A percentile compares a stretch with the other conserved stretches of the same genome.
phyloP scores from a whole-genome alignment of 2,888 invertebrate species.

The Flabesymbios commensalis region DNA sequence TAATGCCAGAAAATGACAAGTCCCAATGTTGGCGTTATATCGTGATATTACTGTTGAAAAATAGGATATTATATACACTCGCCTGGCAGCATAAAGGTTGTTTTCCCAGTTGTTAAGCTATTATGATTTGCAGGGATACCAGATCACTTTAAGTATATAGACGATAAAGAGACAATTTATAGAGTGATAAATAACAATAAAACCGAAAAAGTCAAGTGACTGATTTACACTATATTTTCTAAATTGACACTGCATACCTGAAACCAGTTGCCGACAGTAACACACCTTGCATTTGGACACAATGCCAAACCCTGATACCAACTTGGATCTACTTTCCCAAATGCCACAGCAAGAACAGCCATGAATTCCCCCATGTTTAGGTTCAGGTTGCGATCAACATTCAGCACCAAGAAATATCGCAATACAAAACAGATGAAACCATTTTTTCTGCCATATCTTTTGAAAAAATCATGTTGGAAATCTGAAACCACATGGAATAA shows the following conservation, averaged over 20 bases:
- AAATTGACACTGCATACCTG: constrained; percentile 39
- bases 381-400: constrained; percentile 46
- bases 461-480: constrained; percentile 42
- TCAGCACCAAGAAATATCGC: constrained; percentile 52
- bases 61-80: too few species aligned
- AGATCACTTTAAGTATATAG: too few species aligned
- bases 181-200: too few species aligned
- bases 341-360: constrained; percentile 43
- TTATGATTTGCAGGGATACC: too few species aligned
- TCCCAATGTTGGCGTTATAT: too few species aligned
- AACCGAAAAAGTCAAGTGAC: too few species aligned
- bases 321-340: constrained; percentile 26
- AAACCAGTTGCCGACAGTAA: constrained; percentile 54
- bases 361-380: constrained; percentile 48
- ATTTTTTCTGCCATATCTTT: constrained; percentile 49
- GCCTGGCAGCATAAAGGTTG: too few species aligned
- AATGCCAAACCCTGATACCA: constrained; percentile 43
- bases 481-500: constrained; percentile 26
- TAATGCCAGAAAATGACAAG: too few species aligned
- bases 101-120: too few species aligned
- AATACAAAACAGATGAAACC: constrained; percentile 51
- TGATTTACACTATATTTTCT: too few species aligned
- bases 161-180: too few species aligned
- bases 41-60: too few species aligned
- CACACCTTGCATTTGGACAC: constrained; percentile 45